A percentile compares a stretch with the other conserved stretches of the same genome.
Conservation (phyloP, 2,888 invertebrate species). For the Drosophila infuscata region DNA sequence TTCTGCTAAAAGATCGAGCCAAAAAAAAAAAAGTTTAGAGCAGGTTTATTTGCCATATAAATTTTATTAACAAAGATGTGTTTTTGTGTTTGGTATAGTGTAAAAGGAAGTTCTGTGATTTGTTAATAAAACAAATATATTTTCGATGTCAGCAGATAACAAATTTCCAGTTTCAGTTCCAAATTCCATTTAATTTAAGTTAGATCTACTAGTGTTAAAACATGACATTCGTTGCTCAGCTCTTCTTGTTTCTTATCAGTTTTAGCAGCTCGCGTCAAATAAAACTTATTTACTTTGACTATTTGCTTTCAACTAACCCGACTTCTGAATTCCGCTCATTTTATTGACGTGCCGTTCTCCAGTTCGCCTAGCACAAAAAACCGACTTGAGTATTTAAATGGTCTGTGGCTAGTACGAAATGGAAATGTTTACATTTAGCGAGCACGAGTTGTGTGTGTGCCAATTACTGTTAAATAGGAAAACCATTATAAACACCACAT, state of each 20-base stretch:
- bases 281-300: not conserved
- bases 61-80: not conserved
- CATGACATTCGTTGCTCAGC: not conserved
- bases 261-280: not conserved
- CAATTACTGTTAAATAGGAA: constrained; percentile 53
- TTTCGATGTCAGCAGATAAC: not conserved
- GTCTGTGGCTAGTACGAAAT: constrained; percentile 31
- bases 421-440: constrained; percentile 47
- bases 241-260: not conserved
- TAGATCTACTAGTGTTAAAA: not conserved
- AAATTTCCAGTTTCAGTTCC: not conserved
- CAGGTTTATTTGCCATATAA: constrained; percentile 1
- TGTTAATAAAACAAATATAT: not conserved
- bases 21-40: not conserved
- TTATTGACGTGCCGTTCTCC: constrained; percentile 12
- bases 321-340: constrained; percentile 24
- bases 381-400: constrained; percentile 2
- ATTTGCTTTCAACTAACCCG: not conserved
- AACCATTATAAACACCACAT: constrained; percentile 19
- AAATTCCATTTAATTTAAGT: not conserved
- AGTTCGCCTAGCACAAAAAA: not conserved
- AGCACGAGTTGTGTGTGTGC: constrained; percentile 52
- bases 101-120: not conserved
- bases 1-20: not conserved
- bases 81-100: not conserved